These are phyloP conservation scores for Stenodera caucasica DNA, from an alignment of 2,888 invertebrate species.

Conservation along the genomic window DNA sequence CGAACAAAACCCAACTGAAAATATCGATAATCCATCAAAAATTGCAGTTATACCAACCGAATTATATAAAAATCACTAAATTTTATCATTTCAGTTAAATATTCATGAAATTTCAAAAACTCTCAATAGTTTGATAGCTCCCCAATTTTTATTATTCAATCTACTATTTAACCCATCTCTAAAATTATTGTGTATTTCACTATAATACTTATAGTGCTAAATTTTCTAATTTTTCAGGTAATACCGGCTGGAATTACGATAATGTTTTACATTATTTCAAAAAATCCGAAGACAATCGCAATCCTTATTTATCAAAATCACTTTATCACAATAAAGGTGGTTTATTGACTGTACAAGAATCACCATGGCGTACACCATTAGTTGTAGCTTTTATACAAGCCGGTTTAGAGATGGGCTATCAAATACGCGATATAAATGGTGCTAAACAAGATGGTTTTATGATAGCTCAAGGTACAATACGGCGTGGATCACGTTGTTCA, in stretches of 20 bases:
- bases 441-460: slow-evolving; percentile 79
- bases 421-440: slow-evolving; percentile 81
- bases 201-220: background rate
- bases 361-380: slow-evolving; percentile 81
- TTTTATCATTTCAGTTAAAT: too few relatives aligned
- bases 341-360: slow-evolving; percentile 73
- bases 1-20: background rate
- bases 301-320: slow-evolving; percentile 73
- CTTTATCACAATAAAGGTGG: slow-evolving; percentile 74
- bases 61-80: too few relatives aligned
- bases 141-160: too few relatives aligned
- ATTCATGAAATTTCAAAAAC: too few relatives aligned
- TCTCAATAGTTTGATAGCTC: too few relatives aligned
- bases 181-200: background rate
- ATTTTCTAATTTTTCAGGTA: slow-evolving; percentile 59
- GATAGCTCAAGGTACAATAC: slow-evolving; percentile 75
- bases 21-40: background rate
- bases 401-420: slow-evolving; percentile 80
- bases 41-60: too few relatives aligned
- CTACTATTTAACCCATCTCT: too few relatives aligned
- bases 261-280: slow-evolving; percentile 86
- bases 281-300: slow-evolving; percentile 86
- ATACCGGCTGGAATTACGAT: slow-evolving; percentile 86
- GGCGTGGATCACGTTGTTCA: slow-evolving; percentile 79
- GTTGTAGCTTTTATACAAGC: slow-evolving; percentile 83